phyloP scores from a whole-genome alignment of 2,113 vertebrate species.

The Oenanthe melanoleuca region DNA sequence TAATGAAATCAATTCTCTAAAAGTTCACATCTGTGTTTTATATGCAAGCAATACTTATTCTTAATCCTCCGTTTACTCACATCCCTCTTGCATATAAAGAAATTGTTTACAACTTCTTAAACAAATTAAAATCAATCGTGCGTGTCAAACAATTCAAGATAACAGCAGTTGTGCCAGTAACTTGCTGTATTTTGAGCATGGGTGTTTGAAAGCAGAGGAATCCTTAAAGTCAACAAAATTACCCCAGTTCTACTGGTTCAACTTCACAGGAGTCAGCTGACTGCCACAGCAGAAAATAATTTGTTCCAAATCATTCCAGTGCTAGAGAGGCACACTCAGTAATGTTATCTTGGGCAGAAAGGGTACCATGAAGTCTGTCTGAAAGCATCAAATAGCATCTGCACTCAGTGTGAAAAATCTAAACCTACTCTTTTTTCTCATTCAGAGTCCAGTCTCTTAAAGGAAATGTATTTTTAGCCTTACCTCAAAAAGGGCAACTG shows the following conservation, averaged over 20 bases:
- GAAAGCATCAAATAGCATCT: background rate
- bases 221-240: background rate
- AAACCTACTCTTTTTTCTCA: background rate
- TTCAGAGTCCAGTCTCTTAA: background rate
- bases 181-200: background rate
- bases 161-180: background rate
- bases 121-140: background rate
- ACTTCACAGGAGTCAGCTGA: background rate
- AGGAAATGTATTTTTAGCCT: constrained; percentile 23
- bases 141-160: background rate
- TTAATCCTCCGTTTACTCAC: background rate
- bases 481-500: background rate
- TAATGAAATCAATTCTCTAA: background rate
- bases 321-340: background rate
- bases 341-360: background rate
- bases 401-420: background rate
- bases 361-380: background rate
- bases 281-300: background rate
- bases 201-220: background rate
- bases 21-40: background rate
- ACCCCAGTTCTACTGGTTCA: background rate
- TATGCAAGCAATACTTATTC: background rate
- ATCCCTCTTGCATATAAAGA: background rate
- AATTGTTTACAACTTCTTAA: background rate
- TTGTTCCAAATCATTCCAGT: background rate